Evolutionary conservation across 2,113 vertebrate species (phyloP).

Genomic region (Gasterosteus aculeatus): DNA sequence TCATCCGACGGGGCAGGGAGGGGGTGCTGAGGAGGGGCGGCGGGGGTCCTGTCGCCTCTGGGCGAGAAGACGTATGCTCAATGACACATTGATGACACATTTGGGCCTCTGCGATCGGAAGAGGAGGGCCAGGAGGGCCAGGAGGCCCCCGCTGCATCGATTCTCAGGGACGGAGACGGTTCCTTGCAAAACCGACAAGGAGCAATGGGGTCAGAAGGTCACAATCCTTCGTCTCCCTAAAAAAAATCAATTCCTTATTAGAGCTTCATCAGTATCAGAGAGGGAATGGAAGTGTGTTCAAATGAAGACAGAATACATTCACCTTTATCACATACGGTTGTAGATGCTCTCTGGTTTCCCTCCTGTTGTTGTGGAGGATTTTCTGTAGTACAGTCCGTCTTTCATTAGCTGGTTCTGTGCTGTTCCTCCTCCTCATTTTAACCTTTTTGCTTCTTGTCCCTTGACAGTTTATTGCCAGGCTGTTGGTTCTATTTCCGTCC

Average conservation of each 20-base stretch:
- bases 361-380: constrained; percentile 69
- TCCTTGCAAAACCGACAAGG: constrained; percentile 58
- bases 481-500: constrained; percentile 78
- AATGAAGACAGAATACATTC: constrained; percentile 77
- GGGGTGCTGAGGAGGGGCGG: neutral
- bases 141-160: constrained; percentile 60
- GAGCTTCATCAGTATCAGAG: constrained; percentile 67
- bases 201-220: constrained; percentile 77
- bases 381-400: constrained; percentile 51
- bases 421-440: constrained; percentile 75
- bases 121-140: constrained; percentile 57
- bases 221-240: constrained; percentile 41
- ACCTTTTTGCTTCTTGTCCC: constrained; percentile 74
- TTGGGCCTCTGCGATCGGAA: constrained; percentile 45
- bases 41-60: constrained; percentile 49
- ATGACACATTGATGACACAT: constrained; percentile 71
- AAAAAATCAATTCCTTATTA: constrained; percentile 84
- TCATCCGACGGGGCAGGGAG: constrained; percentile 38
- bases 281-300: constrained; percentile 41
- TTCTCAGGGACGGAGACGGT: constrained; percentile 58
- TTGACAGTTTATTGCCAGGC: constrained; percentile 76
- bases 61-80: constrained; percentile 46
- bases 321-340: constrained; percentile 73
- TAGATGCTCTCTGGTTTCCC: constrained; percentile 63
- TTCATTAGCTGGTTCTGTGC: constrained; percentile 64